A percentile compares a stretch with the other conserved stretches of the same genome.
phyloP scores from a whole-genome alignment of 2,797 vertebrate species.

The Typhlichthys subterraneus region DNA sequence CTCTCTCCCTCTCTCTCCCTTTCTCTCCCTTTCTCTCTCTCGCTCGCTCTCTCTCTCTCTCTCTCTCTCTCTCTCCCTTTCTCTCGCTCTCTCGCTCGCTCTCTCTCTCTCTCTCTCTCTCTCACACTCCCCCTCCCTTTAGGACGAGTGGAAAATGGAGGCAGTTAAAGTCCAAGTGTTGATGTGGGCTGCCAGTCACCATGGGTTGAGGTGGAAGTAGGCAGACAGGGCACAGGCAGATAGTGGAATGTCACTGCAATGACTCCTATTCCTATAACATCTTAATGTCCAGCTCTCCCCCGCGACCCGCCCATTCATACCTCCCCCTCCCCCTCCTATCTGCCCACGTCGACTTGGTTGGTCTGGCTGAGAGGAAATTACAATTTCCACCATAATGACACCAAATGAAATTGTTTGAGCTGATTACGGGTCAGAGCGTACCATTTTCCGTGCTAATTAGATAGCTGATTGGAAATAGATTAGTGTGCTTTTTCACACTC shows the following conservation, averaged over 20 bases:
- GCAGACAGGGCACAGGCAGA: slow-evolving; percentile 43
- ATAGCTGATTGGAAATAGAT: slow-evolving; percentile 76
- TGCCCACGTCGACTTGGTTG: slow-evolving; percentile 45
- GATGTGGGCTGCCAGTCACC: slow-evolving; percentile 59
- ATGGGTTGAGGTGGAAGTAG: slow-evolving; percentile 54
- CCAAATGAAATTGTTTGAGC: slow-evolving; percentile 65
- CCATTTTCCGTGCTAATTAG: slow-evolving; percentile 73
- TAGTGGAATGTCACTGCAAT: slow-evolving; percentile 65
- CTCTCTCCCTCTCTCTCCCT: too few relatives aligned
- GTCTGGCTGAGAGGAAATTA: slow-evolving; percentile 61
- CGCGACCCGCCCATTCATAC: slow-evolving; percentile 35
- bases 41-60: slow-evolving; percentile 1
- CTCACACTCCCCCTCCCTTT: not conserved
- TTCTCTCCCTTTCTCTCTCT: not conserved
- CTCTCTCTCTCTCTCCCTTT: not conserved
- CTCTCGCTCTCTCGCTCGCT: too few relatives aligned
- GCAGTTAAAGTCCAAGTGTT: slow-evolving; percentile 49
- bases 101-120: too few relatives aligned
- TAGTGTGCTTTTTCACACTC: slow-evolving; percentile 60
- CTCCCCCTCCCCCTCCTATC: slow-evolving; percentile 5
- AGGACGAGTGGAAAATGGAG: slow-evolving; percentile 47
- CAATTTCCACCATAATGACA: slow-evolving; percentile 74
- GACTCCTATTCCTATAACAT: slow-evolving; percentile 48
- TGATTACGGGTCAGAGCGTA: slow-evolving; percentile 75
- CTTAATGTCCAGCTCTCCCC: slow-evolving; percentile 53